Conservation (phyloP, 53 echinoderm and acorn worm species). For the Paracentrotus lividus region DNA sequence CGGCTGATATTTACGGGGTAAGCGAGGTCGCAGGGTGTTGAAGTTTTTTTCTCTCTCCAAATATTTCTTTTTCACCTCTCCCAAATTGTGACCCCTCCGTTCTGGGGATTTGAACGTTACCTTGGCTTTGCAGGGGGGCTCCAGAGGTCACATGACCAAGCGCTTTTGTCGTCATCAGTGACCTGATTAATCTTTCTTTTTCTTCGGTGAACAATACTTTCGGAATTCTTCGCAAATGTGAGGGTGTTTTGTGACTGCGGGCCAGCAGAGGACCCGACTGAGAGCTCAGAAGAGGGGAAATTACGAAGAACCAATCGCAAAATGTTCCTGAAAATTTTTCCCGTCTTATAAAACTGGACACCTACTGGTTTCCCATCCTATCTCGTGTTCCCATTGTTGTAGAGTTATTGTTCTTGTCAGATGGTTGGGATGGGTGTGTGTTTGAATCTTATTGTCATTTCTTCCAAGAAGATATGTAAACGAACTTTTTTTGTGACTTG, state of each 20-base stretch:
- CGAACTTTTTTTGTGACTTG: neutral
- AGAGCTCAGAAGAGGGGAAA: neutral
- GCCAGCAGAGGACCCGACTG: slow-evolving; percentile 16
- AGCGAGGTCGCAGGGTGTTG: neutral
- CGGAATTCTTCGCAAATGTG: slow-evolving; percentile 49
- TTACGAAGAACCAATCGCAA: slow-evolving; percentile 37
- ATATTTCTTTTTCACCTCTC: slow-evolving; percentile 39
- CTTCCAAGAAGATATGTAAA: neutral
- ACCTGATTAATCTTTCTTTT: slow-evolving; percentile 64
- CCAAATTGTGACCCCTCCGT: slow-evolving; percentile 55
- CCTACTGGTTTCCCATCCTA: neutral
- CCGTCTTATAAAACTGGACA: neutral
- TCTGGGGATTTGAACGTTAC: slow-evolving; percentile 48
- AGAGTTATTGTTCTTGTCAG: neutral
- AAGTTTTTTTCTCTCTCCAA: neutral
- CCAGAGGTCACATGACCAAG: slow-evolving; percentile 7
- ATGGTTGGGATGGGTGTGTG: neutral
- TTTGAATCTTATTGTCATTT: neutral
- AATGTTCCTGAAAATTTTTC: slow-evolving; percentile 14
- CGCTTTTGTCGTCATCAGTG: slow-evolving; percentile 59
- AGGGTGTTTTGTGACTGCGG: slow-evolving; percentile 40
- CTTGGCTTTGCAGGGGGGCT: slow-evolving; percentile 66
- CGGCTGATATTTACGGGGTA: slow-evolving; percentile 15
- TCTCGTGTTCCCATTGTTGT: slow-evolving; percentile 39
- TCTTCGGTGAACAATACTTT: slow-evolving; percentile 23